These are phyloP conservation scores for Melanerpes aurifrons DNA, from an alignment of 2,113 vertebrate species.

Conservation along the genomic window DNA sequence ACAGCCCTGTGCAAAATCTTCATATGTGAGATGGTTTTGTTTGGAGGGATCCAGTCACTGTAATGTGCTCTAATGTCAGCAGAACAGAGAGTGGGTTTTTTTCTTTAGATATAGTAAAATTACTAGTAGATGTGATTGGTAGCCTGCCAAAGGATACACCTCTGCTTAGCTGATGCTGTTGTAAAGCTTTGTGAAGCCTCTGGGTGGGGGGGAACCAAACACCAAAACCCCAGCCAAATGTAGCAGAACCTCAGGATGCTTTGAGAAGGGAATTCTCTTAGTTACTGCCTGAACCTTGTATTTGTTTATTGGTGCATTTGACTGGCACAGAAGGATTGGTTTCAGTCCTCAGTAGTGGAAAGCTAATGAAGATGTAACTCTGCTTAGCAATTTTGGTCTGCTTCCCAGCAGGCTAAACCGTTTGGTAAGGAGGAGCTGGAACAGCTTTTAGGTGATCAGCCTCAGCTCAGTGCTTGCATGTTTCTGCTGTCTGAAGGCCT, in stretches of 20 bases:
- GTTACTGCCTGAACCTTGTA: neutral
- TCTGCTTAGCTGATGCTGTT: neutral
- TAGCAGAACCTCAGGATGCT: neutral
- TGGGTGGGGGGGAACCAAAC: too few species aligned
- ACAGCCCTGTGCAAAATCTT: neutral
- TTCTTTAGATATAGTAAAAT: neutral
- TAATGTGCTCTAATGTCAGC: neutral
- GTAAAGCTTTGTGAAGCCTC: neutral
- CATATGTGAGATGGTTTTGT: neutral
- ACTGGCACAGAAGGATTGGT: neutral
- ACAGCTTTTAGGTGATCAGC: neutral
- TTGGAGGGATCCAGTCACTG: neutral
- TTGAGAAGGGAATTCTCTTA: neutral
- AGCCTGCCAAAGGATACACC: neutral
- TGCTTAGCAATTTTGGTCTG: slow-evolving; percentile 10
- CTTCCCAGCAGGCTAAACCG: neutral
- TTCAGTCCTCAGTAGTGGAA: neutral
- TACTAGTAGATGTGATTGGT: neutral
- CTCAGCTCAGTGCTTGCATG: neutral
- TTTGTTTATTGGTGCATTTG: neutral
- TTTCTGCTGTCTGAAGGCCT: neutral
- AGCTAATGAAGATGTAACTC: neutral
- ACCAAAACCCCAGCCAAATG: neutral
- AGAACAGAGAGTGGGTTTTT: neutral
- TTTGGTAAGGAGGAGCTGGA: neutral